Base-by-base conservation (phyloP, 2,797 vertebrate genomes). In the Tympanoctomys barrerae region DNA sequence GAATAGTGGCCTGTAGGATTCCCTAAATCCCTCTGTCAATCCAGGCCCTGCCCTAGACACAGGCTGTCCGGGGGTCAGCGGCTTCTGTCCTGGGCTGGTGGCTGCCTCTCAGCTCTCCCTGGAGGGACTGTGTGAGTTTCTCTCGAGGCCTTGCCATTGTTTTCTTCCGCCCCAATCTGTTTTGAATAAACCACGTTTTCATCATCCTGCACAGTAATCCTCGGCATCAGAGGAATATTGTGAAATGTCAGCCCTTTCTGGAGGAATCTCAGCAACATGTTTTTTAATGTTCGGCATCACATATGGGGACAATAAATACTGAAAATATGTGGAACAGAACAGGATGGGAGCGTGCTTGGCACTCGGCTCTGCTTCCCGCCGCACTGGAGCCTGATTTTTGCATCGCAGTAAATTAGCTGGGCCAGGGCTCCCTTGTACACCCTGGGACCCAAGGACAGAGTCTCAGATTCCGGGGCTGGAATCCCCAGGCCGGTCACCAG, bases 261-360 rank as follows among this genome's bases (percentile, higher is more conserved):
- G 97, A 98, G 97, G 97, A 96, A 96, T 97, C 96, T 97, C 97
- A 95, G 97, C 97, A 98, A 96, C 97, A 97, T 97, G 97, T 97
- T 97, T 97, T 97, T 98, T 93, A 98, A 97, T 95, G 97, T 92
- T 97, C 97, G 16, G 96, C 95, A 96, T 97, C 97, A 96, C 97
- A 98, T 97, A 97, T 98, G 97, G 97, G 97, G 97, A 97, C 97
- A 98, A 98, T 97, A 98, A 98, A 98, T 97, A 97, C 93, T 82
- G 97, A 97, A 97, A 98, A 97, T 97, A 98, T 97, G 97, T 97
- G 96, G 95, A 96, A 94, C 95, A 94, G 97, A 97, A 95, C 97
- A 96, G 96, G 95, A 97, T 91, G 97, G 97, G 96, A 97, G 96
- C 82, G 93, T 95, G 97, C 97, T 97, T 97, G 97, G 97, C 97